Conservation (phyloP, 37 sponge, comb jelly and placozoan genomes). For the Halisarca cf. caerulea region DNA sequence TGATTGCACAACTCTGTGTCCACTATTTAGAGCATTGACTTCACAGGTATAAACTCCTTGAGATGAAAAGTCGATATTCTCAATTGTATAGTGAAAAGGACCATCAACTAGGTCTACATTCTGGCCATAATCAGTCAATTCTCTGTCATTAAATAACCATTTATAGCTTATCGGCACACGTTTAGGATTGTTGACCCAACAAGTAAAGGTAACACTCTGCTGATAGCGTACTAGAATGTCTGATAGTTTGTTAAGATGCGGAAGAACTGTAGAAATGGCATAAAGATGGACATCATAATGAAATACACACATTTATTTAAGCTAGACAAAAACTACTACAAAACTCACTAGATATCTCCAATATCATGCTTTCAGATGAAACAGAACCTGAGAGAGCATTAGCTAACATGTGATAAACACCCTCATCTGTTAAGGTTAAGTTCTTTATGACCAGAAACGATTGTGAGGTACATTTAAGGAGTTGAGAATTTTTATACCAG, state of each 20-base stretch:
- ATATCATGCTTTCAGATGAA: not conserved
- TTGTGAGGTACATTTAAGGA: not conserved
- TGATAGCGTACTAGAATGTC: not conserved
- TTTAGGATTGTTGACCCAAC: slow-evolving; percentile 20
- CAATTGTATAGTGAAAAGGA: not conserved
- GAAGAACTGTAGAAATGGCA: slow-evolving; percentile 14
- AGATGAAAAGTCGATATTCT: not conserved
- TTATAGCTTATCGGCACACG: not conserved
- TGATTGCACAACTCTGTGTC: not conserved
- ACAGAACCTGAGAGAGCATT: not conserved
- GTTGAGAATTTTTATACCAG: not conserved
- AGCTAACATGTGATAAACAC: not conserved
- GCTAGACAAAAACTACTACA: too few species aligned
- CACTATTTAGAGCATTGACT: not conserved
- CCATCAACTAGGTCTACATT: not conserved
- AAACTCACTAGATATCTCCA: not conserved
- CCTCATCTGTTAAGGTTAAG: not conserved
- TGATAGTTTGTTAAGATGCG: not conserved
- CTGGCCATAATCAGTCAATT: not conserved
- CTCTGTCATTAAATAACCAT: not conserved
- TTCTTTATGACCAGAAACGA: not conserved
- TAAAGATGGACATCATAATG: too few species aligned
- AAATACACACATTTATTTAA: not conserved
- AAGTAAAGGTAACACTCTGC: not conserved
- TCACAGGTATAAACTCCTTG: slow-evolving; percentile 17